These are phyloP conservation scores for Acanthosoma haemorrhoidale DNA, from an alignment of 2,888 invertebrate species.

Conservation along the genomic window DNA sequence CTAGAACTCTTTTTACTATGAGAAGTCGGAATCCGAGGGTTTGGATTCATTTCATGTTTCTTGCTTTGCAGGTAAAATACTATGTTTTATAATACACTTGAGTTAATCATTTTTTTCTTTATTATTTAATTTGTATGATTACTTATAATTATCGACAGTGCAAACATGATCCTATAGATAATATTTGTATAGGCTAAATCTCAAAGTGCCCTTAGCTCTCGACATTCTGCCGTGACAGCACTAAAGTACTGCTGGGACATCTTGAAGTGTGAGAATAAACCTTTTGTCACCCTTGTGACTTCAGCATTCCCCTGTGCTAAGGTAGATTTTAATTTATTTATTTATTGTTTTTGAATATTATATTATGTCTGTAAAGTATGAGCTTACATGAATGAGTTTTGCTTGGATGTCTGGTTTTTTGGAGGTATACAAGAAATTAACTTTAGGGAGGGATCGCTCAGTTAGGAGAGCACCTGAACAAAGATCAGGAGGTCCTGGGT, in stretches of 20 bases:
- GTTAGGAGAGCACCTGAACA: too few relatives aligned
- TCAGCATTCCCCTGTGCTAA: constrained; percentile 88
- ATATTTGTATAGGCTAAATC: constrained; percentile 54
- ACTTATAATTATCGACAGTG: too few relatives aligned
- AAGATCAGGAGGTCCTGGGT: too few relatives aligned
- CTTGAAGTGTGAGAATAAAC: constrained; percentile 83
- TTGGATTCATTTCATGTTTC: constrained; percentile 95
- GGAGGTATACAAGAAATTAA: too few relatives aligned
- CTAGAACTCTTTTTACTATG: constrained; percentile 70
- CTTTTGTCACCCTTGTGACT: constrained; percentile 83
- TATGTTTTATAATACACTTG: background rate
- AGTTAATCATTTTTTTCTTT: background rate
- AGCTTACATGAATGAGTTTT: too few relatives aligned
- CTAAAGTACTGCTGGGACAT: constrained; percentile 92
- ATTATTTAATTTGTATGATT: background rate
- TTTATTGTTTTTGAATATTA: too few relatives aligned
- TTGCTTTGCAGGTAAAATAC: constrained; percentile 64
- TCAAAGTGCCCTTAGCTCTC: constrained; percentile 68
- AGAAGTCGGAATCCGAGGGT: constrained; percentile 74
- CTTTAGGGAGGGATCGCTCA: too few relatives aligned
- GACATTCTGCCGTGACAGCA: constrained; percentile 75
- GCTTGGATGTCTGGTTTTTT: too few relatives aligned
- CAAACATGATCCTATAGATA: background rate
- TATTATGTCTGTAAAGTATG: too few relatives aligned
- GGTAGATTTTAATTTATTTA: too few relatives aligned